These are phyloP conservation scores for Palythoa caribaeorum DNA, from an alignment of 92 coral and sea anemone genomes.

Conservation along the genomic window DNA sequence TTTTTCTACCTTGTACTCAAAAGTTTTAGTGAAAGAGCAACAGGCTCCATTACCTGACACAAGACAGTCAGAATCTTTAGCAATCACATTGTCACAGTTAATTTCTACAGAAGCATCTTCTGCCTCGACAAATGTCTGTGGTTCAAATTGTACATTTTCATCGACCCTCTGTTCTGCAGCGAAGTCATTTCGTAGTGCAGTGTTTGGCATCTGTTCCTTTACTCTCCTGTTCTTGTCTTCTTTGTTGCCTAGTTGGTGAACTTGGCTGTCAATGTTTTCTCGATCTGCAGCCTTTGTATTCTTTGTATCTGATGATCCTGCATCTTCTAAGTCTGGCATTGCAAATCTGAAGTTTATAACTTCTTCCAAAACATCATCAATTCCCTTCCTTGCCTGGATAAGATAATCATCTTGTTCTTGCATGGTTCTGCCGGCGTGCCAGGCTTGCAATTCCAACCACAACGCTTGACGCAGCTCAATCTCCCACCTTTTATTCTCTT, in stretches of 20 bases:
- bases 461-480: conserved; percentile 81
- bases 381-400: conserved; percentile 77
- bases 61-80: background rate
- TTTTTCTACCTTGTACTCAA: background rate
- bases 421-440: conserved; percentile 92
- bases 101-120: background rate
- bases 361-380: conserved; percentile 82
- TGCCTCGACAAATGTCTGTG: background rate
- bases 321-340: background rate
- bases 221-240: background rate
- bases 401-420: conserved; percentile 82
- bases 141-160: background rate
- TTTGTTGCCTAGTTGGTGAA: background rate
- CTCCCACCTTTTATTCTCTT: conserved; percentile 86
- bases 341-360: conserved; percentile 75
- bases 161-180: background rate
- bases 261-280: background rate
- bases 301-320: conserved; percentile 13
- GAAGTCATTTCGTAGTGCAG: background rate
- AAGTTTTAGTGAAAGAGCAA: background rate
- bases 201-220: background rate
- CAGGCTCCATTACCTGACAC: background rate
- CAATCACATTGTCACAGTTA: background rate
- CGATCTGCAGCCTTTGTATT: background rate
- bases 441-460: conserved; percentile 96